A percentile compares a stretch with the other conserved stretches of the same genome.
These are phyloP conservation scores for Pangasius sanitwongsei DNA, from an alignment of 2,797 vertebrate genomes.

Conservation along the genomic window DNA sequence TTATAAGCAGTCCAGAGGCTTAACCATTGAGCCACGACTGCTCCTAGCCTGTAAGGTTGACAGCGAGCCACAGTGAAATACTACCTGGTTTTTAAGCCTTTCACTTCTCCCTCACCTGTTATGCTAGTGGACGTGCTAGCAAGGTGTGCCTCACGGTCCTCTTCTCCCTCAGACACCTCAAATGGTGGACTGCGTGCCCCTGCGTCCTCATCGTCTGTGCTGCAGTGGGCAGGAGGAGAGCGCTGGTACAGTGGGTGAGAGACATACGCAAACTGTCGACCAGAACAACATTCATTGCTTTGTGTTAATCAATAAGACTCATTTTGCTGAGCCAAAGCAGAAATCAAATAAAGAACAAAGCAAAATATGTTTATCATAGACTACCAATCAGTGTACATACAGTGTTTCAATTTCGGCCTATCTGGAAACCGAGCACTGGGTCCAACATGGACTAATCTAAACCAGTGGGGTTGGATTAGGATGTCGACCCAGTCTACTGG, in stretches of 20 bases:
- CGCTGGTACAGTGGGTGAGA: constrained; percentile 80
- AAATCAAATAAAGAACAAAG: background rate
- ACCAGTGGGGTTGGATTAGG: background rate
- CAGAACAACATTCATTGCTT: constrained; percentile 11
- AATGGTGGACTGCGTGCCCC: constrained; percentile 83
- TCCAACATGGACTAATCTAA: background rate
- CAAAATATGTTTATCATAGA: background rate
- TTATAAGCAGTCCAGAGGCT: background rate
- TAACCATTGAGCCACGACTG: background rate
- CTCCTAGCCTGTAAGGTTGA: background rate
- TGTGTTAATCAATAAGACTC: background rate
- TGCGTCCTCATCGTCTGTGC: constrained; percentile 89
- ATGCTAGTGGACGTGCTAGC: constrained; percentile 80
- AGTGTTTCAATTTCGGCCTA: background rate
- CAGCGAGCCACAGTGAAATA: background rate
- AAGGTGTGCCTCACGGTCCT: constrained; percentile 74
- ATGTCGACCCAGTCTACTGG: background rate
- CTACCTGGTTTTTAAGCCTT: background rate
- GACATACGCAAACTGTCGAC: constrained; percentile 82
- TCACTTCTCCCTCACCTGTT: constrained; percentile 70
- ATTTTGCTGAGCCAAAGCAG: background rate
- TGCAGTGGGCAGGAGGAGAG: constrained; percentile 77
- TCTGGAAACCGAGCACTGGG: background rate
- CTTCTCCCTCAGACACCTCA: constrained; percentile 92
- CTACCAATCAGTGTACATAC: background rate